Percentiles rank a stretch among this genome's conserved stretches.
Evolutionary conservation across 2,888 invertebrate genomes (phyloP).

Genomic region (Phortica okadai): DNA sequence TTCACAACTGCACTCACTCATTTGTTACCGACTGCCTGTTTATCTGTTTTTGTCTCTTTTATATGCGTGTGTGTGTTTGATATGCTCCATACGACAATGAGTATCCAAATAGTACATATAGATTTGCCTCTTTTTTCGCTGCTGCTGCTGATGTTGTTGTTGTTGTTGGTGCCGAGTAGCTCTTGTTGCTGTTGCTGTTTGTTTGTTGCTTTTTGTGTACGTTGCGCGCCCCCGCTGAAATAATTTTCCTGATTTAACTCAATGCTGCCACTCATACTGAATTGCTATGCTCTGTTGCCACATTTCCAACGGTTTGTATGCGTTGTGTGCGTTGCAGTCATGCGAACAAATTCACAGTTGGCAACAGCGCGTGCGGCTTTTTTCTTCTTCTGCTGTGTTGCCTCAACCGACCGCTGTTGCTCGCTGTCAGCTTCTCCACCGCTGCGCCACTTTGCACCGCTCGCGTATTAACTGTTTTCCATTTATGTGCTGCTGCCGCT

Average conservation of each 20-base stretch:
- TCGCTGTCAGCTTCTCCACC: neutral
- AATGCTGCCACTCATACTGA: neutral
- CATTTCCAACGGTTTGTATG: slow-evolving; percentile 51
- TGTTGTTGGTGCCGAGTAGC: slow-evolving; percentile 10
- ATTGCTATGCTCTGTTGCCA: slow-evolving; percentile 51
- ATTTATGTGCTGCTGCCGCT: slow-evolving; percentile 43
- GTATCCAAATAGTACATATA: neutral
- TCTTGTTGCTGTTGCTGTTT: slow-evolving; percentile 18
- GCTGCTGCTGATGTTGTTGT: neutral
- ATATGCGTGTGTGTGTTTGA: neutral
- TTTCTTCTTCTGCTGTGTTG: neutral
- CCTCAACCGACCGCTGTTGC: slow-evolving; percentile 34
- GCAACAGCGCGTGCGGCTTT: slow-evolving; percentile 47
- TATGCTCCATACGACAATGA: slow-evolving; percentile 27
- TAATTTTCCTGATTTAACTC: too few species aligned
- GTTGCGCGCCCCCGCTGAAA: too few species aligned
- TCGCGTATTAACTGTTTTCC: slow-evolving; percentile 35
- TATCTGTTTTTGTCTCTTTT: neutral
- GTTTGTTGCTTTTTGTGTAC: neutral
- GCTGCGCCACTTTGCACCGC: slow-evolving; percentile 16
- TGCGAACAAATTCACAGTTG: slow-evolving; percentile 53
- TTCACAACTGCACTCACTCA: too few species aligned
- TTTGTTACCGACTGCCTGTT: too few species aligned
- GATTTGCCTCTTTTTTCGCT: slow-evolving; percentile 17
- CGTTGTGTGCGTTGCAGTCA: slow-evolving; percentile 49